phyloP scores from a whole-genome alignment of 2,113 vertebrate species.

The Pristiophorus japonicus region DNA sequence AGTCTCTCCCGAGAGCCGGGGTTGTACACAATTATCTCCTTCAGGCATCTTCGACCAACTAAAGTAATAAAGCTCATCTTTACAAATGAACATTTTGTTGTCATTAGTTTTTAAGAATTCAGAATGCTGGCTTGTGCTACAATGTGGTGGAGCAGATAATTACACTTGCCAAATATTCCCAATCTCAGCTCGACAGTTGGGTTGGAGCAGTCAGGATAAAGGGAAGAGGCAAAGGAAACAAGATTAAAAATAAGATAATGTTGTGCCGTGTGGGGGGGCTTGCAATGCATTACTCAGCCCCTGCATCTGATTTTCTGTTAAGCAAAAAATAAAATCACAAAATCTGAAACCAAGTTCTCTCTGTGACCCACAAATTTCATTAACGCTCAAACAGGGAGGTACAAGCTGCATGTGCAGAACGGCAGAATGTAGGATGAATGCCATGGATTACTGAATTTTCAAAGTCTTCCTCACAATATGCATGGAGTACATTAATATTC shows the following conservation, averaged over 20 bases:
- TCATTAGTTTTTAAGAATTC: not conserved
- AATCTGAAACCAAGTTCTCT: not conserved
- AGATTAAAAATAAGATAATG: not conserved
- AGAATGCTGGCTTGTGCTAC: not conserved
- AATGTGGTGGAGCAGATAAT: not conserved
- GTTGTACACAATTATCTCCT: not conserved
- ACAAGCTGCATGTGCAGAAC: not conserved
- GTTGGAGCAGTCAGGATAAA: not conserved
- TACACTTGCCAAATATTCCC: not conserved
- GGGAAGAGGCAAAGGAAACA: not conserved
- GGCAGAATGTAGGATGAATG: not conserved
- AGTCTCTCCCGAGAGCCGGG: not conserved
- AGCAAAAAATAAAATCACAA: not conserved
- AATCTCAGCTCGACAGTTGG: not conserved
- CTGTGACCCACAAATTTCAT: not conserved
- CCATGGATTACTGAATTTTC: not conserved
- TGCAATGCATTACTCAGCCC: not conserved
- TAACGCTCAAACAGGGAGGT: not conserved
- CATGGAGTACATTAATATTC: not conserved
- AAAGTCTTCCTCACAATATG: not conserved
- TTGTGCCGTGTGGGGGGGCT: no score
- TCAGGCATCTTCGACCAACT: not conserved
- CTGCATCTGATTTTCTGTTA: not conserved
- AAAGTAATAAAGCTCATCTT: not conserved
- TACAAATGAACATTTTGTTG: no score